Base-by-base conservation (phyloP, 2,888 invertebrate genomes). In the Apotomis capreana region DNA sequence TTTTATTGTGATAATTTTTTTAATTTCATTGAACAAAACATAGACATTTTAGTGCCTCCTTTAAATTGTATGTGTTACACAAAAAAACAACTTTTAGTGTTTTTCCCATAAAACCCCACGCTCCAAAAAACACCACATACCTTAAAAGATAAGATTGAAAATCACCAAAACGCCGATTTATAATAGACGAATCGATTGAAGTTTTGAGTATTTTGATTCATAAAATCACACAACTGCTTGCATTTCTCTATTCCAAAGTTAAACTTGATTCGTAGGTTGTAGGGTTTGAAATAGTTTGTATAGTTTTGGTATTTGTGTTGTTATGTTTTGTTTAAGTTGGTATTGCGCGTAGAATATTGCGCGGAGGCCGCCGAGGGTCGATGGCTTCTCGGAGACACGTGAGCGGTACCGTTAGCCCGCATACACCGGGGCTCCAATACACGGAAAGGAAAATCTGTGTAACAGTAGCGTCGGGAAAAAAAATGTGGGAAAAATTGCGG, bases 321-420 rank as follows among this genome's bases (percentile, higher is more conserved):
- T 84, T 85, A 82, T 74, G 74, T 63, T 49, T 67, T 58, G 71
- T 55, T 52, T 46, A 51, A 69, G 46, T 68, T 69, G 75, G 83
- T 88, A 89, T 90, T 90, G 87, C 88, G 89, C 90, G 88, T 89
- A 89, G 88, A 89, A 89, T 88, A 89, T 86, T 86, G 89, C 88
- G 92, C 89, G 86, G 91, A 90, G 91, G 91, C 92, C 90, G 89
- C 81, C 77, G 86, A 90, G 91, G 92, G 92, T 92, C 92, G 92
- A 89, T 93, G 92, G 86, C 92, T 90, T 82, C 84, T 83, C 81
- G 83, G 87, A 88, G 91, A 90, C 92, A 92, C 92, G 92, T 92
- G 92, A 92, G 84, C 81, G 80, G 81, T 88, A 90, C 92, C 92
- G 92, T 93, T 93, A 93, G 82, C 82, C 82, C 87, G 87, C 87